These are phyloP conservation scores for Pagrus major DNA, from an alignment of 2,113 vertebrate species.

Conservation along the genomic window DNA sequence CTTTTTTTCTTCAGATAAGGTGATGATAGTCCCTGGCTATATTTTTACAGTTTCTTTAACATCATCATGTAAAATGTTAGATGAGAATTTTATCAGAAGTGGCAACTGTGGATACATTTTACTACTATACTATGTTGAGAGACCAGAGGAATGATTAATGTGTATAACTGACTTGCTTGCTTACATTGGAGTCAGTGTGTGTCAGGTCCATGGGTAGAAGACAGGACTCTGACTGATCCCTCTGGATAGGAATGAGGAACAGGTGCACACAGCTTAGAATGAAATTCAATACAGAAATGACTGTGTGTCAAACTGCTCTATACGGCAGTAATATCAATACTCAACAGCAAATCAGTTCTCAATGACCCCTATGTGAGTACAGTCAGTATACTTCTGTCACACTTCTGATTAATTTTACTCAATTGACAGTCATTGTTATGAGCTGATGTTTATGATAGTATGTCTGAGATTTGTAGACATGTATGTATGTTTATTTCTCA, in stretches of 20 bases:
- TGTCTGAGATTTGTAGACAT: background rate
- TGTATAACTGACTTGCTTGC: background rate
- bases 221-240: background rate
- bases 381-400: background rate
- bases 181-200: background rate
- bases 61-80: background rate
- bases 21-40: background rate
- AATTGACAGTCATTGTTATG: background rate
- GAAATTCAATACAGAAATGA: conserved; percentile 16
- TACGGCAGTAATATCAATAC: background rate
- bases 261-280: background rate
- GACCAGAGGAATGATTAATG: background rate
- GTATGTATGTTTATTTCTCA: too few species aligned
- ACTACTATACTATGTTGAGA: background rate
- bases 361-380: background rate
- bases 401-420: background rate
- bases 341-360: background rate
- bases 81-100: background rate
- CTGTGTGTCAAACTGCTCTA: background rate
- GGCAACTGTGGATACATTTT: background rate
- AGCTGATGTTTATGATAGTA: background rate
- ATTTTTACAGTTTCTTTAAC: background rate
- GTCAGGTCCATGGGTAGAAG: background rate
- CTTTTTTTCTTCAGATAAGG: background rate
- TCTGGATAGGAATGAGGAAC: conserved; percentile 13